These are phyloP conservation scores for Chrysochloris asiatica DNA, from an alignment of 2,113 vertebrate genomes.

Conservation along the genomic window DNA sequence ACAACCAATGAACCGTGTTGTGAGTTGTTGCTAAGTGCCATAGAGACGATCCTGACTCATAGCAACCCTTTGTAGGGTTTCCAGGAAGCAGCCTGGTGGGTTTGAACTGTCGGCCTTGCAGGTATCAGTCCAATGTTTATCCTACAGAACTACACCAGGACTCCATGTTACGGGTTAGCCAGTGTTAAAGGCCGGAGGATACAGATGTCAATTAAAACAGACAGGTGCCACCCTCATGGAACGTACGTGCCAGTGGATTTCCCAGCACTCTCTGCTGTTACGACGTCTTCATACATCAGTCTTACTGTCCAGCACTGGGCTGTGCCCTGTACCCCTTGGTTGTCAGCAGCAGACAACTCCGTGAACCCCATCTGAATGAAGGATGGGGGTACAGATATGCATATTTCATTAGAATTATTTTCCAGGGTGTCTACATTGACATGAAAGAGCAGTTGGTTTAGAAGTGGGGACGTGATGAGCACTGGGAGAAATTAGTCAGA, in stretches of 20 bases:
- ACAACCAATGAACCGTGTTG: not conserved
- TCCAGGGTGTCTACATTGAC: not conserved
- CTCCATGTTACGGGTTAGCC: no score
- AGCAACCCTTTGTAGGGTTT: no score
- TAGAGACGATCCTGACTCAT: no score
- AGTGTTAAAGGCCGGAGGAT: fast-evolving
- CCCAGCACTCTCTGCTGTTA: no score
- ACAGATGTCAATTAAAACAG: not conserved
- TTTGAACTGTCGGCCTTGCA: no score
- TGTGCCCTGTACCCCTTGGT: not conserved
- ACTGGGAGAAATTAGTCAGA: not conserved
- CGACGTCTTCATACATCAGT: not conserved
- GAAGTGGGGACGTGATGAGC: not conserved
- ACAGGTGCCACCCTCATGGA: not conserved
- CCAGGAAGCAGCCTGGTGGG: no score
- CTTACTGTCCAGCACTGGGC: no score
- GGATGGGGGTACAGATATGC: fast-evolving
- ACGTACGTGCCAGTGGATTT: no score
- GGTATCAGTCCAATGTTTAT: no score
- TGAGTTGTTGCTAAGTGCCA: no score
- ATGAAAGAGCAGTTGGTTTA: not conserved
- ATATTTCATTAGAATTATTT: fast-evolving
- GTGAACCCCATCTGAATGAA: fast-evolving
- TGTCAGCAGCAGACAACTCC: not conserved
- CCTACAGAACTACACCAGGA: no score